phyloP scores from a whole-genome alignment of 35 echinoderm and acorn worm genomes.

The Ptychodera flava region DNA sequence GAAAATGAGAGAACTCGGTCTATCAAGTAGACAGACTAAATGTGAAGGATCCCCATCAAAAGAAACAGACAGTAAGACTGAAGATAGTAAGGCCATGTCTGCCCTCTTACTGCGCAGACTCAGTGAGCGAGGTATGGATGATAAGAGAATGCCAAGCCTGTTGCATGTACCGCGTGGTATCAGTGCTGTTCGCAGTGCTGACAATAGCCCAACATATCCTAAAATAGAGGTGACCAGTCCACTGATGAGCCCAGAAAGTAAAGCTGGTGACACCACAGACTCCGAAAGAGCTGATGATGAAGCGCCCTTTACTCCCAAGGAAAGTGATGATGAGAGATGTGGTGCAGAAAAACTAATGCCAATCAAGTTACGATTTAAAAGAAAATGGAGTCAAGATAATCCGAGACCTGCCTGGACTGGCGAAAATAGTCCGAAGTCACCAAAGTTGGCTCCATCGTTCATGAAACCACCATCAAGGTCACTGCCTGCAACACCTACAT shows the following conservation, averaged over 20 bases:
- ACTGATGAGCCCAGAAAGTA: background rate
- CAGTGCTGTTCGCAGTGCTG: background rate
- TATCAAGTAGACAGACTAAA: background rate
- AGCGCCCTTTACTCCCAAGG: constrained; percentile 1
- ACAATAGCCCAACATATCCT: background rate
- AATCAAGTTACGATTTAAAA: constrained; percentile 92
- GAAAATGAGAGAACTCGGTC: background rate
- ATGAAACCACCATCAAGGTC: constrained; percentile 59
- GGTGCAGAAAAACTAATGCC: constrained; percentile 37
- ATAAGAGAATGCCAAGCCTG: background rate
- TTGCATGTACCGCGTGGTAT: background rate
- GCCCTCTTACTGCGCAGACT: background rate
- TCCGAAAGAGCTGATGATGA: constrained; percentile 18
- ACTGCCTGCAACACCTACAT: constrained; percentile 89
- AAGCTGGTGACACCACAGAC: constrained; percentile 7
- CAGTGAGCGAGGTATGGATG: background rate
- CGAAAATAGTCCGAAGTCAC: constrained; percentile 87
- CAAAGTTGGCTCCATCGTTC: constrained; percentile 62
- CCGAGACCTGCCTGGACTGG: constrained; percentile 61
- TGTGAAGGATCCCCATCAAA: background rate
- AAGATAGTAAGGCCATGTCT: background rate
- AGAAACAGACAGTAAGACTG: background rate
- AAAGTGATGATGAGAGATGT: background rate
- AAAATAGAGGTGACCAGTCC: background rate
- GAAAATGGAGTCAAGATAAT: constrained; percentile 86